Conservation (phyloP, 2,797 vertebrate genomes). For the Antennarius maculatus region DNA sequence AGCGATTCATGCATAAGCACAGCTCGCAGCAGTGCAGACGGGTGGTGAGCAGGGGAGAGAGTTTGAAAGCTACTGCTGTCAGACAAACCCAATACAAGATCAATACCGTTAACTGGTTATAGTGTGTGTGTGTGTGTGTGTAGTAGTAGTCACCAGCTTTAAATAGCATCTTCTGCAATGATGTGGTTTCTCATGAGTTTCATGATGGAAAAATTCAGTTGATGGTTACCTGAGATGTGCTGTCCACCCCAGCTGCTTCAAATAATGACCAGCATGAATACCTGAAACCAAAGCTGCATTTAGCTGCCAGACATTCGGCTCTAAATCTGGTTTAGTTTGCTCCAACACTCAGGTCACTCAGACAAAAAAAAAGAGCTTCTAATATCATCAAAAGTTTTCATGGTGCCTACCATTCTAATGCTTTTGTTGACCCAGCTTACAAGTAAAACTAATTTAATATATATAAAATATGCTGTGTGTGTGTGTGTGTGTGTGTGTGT, state of each 20-base stretch:
- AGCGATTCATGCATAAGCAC: conserved; percentile 33
- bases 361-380: conserved; percentile 56
- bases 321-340: conserved; percentile 33
- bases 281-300: neutral
- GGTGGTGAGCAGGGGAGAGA: conserved; percentile 15
- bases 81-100: conserved; percentile 49
- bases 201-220: neutral
- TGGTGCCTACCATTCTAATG: conserved; percentile 22
- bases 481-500: too few species aligned
- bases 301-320: conserved; percentile 17
- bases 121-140: conserved; percentile 3
- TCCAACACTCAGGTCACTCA: conserved; percentile 1
- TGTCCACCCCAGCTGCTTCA: neutral
- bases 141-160: neutral
- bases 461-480: too few species aligned
- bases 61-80: conserved; percentile 30
- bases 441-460: conserved; percentile 54
- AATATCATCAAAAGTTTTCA: conserved; percentile 56
- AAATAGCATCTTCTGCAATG: conserved; percentile 8
- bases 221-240: conserved; percentile 7
- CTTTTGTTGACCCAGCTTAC: conserved; percentile 37
- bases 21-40: conserved; percentile 11
- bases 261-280: conserved; percentile 2
- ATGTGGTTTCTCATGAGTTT: conserved; percentile 26
- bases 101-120: conserved; percentile 31